Evolutionary conservation across 2,888 invertebrate species (phyloP).

Genomic region (Pediacus dermestoides): DNA sequence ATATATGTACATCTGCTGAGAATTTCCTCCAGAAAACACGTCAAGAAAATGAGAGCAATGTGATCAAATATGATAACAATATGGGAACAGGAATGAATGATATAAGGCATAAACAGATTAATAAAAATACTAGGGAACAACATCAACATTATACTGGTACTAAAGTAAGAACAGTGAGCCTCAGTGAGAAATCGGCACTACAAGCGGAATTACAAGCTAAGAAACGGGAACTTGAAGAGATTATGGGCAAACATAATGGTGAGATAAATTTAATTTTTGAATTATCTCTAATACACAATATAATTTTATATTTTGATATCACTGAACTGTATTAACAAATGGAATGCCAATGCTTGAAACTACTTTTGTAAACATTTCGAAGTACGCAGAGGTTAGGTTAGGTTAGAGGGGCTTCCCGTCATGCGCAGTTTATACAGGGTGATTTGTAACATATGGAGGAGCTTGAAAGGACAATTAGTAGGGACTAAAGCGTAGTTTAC

Average conservation of each 20-base stretch:
- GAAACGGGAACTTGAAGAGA: conserved; percentile 61
- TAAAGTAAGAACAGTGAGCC: conserved; percentile 40
- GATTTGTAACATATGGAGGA: too few relatives aligned
- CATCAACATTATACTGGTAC: conserved; percentile 17
- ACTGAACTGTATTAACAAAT: too few relatives aligned
- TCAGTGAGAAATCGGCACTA: conserved; percentile 56
- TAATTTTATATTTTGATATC: too few relatives aligned
- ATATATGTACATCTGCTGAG: conserved; percentile 40
- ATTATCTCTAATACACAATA: conserved; percentile 5
- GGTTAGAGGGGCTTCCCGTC: too few relatives aligned
- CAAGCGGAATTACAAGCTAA: conserved; percentile 61
- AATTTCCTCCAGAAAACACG: conserved; percentile 39
- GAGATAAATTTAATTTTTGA: conserved; percentile 6
- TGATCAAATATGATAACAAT: conserved; percentile 20
- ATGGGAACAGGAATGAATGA: conserved; percentile 29
- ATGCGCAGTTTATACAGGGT: too few relatives aligned
- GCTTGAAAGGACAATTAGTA: too few relatives aligned
- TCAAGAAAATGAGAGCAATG: conserved; percentile 27
- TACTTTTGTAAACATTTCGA: conserved; percentile 2
- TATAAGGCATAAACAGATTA: conserved; percentile 41
- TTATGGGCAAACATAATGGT: conserved; percentile 62
- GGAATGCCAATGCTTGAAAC: too few relatives aligned
- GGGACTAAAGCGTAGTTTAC: too few relatives aligned
- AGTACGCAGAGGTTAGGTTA: conserved; percentile 1
- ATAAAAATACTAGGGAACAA: conserved; percentile 35